phyloP scores from a whole-genome alignment of 2,113 vertebrate genomes.

The Hiodon alosoides region DNA sequence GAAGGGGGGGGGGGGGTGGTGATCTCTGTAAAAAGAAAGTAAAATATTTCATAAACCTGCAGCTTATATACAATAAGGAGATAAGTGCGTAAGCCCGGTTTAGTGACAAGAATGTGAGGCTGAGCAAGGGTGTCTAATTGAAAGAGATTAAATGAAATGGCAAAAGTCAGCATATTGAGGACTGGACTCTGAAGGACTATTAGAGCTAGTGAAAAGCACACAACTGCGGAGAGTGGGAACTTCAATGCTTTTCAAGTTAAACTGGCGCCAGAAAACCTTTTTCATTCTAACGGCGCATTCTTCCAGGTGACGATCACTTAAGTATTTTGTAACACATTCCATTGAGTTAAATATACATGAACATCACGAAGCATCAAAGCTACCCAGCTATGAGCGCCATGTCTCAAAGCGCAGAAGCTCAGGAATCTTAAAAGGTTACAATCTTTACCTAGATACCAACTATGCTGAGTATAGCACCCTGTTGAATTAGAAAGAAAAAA shows the following conservation, averaged over 20 bases:
- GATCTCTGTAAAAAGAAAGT: slow-evolving; percentile 5
- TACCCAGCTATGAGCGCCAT: background rate
- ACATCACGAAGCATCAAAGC: background rate
- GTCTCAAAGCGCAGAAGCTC: background rate
- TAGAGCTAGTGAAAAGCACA: slow-evolving; percentile 17
- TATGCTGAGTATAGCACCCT: background rate
- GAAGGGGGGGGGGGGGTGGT: background rate
- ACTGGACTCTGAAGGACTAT: slow-evolving; percentile 53
- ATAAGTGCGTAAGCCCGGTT: slow-evolving; percentile 17
- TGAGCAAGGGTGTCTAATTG: slow-evolving; percentile 59
- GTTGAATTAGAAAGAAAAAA: slow-evolving; percentile 14
- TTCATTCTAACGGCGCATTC: background rate
- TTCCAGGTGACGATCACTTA: background rate
- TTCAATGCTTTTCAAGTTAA: background rate
- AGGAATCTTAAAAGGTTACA: background rate
- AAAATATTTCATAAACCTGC: slow-evolving; percentile 10
- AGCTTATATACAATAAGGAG: slow-evolving; percentile 20
- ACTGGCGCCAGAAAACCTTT: background rate
- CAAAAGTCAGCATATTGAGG: slow-evolving; percentile 55
- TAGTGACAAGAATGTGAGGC: slow-evolving; percentile 35
- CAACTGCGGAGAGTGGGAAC: background rate
- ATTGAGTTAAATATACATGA: slow-evolving; percentile 15
- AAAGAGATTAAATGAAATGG: slow-evolving; percentile 63
- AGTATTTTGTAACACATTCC: slow-evolving; percentile 12
- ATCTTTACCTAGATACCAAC: background rate